Base-by-base conservation (phyloP, 2,113 vertebrate genomes). In the Chlorodrepanis virens region DNA sequence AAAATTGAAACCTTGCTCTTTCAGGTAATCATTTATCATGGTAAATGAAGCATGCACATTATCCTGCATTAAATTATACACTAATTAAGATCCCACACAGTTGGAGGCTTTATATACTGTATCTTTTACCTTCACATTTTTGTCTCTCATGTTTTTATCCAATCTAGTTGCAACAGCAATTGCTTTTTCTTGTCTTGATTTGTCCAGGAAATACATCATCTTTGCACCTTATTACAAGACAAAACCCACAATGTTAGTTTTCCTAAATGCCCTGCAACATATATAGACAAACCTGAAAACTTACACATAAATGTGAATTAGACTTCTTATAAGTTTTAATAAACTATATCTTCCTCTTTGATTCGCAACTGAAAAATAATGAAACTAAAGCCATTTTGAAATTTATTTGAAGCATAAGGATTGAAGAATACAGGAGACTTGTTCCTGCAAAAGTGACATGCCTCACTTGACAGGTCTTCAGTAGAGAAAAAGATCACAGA, bases 131-230 rank as follows among this genome's bases (percentile, higher is more conserved):
- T 98, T 98, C 87, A 98, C 97, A 93, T 98, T 98, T 97, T 91
- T 98, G 97, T 98, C 98, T 94, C 91, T 98, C 97, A 98, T 87
- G 50, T 80, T 97, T 91, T 98, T 98, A 95, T 98, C 98, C 90
- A 98, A 94, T 87, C 96, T 98, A 77, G 98, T 98, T 53, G 98
- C 98, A 92, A 98, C 88, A 88, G 98, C 95, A 93, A 98, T 97
- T 93, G 98, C 98, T 96, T 98, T 98, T 90, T 98, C 98, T 97
- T 98, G 98, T 89, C 97, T 98, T 92, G 98, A 98, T 89, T 98
- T 98, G 82, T 98, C 98, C 94, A 98, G 94, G 96, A 98, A 98
- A 96, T 98, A 98, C 98, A 98, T 98, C 98, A 98, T 98, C 94
- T 98, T 98, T 89, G 98, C 98, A 97, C 98, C 98, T 98, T 87